Evolutionary conservation across 2,797 vertebrate genomes (phyloP).

Genomic region (Pogoniulus pusillus): DNA sequence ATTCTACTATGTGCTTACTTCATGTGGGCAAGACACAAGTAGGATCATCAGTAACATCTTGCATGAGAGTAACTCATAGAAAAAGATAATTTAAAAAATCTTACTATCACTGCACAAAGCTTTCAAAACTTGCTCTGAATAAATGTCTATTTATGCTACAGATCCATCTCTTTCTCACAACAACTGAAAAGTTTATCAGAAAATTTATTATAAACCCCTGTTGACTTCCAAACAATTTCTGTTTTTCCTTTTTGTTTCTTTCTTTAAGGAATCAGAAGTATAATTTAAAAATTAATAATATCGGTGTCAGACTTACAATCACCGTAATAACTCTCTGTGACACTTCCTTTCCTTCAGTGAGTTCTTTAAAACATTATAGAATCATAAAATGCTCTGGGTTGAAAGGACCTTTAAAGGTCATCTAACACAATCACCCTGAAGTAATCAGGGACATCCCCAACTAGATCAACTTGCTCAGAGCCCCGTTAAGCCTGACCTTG

Average conservation of each 20-base stretch:
- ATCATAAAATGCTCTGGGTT: too few relatives aligned
- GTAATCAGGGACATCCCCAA: too few relatives aligned
- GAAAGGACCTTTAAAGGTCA: too few relatives aligned
- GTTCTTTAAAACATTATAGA: background rate
- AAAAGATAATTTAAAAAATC: background rate
- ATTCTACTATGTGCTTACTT: rapidly evolving
- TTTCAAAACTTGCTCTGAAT: background rate
- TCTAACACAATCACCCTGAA: too few relatives aligned
- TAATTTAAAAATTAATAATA: background rate
- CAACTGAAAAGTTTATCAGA: background rate
- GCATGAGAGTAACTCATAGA: background rate
- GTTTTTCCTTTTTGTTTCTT: rapidly evolving
- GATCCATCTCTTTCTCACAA: background rate
- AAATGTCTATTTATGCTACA: background rate
- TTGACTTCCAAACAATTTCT: background rate
- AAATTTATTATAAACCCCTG: background rate
- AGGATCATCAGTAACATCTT: background rate
- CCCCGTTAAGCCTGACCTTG: too few relatives aligned
- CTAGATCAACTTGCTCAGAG: too few relatives aligned
- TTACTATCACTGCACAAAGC: background rate
- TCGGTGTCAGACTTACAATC: background rate
- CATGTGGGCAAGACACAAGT: background rate
- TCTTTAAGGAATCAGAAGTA: background rate
- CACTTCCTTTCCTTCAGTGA: background rate
- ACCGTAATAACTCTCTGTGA: background rate